These are phyloP conservation scores for Poecilia latipinna DNA, from an alignment of 2,113 vertebrate genomes.

Conservation along the genomic window DNA sequence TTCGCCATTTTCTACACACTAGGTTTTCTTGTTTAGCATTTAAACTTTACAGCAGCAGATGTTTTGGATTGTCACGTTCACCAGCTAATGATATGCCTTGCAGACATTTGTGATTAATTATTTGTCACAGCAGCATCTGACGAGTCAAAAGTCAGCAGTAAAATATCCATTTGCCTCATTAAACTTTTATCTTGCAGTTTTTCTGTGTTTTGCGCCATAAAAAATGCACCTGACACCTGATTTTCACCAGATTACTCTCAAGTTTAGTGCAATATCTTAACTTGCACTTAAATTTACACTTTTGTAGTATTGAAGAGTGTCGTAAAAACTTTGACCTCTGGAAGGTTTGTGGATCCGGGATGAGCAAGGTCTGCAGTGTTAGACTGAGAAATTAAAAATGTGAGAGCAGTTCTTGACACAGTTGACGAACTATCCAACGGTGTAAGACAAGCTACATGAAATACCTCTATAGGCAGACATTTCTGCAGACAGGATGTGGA, in stretches of 20 bases:
- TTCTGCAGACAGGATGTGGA: neutral
- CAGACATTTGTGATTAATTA: neutral
- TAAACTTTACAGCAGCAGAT: neutral
- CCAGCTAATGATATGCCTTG: neutral
- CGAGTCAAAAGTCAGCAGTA: neutral
- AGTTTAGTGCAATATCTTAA: neutral
- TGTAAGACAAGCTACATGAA: too few species aligned
- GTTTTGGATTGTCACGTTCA: neutral
- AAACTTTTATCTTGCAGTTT: neutral
- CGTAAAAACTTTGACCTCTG: too few species aligned
- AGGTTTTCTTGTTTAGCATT: neutral
- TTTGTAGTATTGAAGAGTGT: neutral
- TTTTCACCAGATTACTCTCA: neutral
- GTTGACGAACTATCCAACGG: too few species aligned
- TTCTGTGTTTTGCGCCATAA: neutral
- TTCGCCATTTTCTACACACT: neutral
- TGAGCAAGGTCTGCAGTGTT: too few species aligned
- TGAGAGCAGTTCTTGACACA: too few species aligned
- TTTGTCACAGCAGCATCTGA: slow-evolving; percentile 3
- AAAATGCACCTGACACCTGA: neutral
- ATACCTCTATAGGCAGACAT: slow-evolving; percentile 1
- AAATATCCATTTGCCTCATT: neutral
- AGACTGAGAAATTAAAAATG: too few species aligned
- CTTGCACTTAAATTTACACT: neutral
- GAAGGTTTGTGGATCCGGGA: too few species aligned